phyloP scores from a whole-genome alignment of 2,888 invertebrate species.

The Anticlea derivata region DNA sequence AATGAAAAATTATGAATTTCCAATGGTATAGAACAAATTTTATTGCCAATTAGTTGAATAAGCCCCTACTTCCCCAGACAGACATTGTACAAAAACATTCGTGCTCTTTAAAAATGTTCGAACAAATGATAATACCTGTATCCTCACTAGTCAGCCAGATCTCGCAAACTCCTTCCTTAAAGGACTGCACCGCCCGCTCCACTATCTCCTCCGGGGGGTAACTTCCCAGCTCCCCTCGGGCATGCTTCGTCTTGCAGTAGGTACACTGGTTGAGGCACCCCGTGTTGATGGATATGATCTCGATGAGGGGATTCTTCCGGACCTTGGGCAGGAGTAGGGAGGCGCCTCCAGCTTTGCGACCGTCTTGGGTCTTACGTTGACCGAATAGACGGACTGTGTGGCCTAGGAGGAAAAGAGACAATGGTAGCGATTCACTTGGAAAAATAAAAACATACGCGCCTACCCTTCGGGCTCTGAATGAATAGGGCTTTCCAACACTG shows the following conservation, averaged over 20 bases:
- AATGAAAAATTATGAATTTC: too few species aligned
- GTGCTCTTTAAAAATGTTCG: too few species aligned
- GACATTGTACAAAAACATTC: too few species aligned
- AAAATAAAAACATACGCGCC: not conserved
- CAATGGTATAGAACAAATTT: too few species aligned
- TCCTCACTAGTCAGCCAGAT: constrained; percentile 99
- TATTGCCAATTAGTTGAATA: too few species aligned
- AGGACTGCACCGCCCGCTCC: constrained; percentile 92
- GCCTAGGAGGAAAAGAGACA: constrained; percentile 60
- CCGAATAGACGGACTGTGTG: constrained; percentile 89
- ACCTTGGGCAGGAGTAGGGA: constrained; percentile 95
- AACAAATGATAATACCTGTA: constrained; percentile 84
- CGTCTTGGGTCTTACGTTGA: constrained; percentile 91
- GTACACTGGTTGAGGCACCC: constrained; percentile 99
- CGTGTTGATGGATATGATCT: constrained; percentile 98
- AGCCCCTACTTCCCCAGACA: too few species aligned
- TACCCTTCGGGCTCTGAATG: too few species aligned
- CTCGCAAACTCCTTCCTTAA: constrained; percentile 96
- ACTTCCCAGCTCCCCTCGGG: constrained; percentile 97
- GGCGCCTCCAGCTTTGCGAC: constrained; percentile 94
- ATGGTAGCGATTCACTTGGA: too few species aligned
- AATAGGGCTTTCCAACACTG: too few species aligned
- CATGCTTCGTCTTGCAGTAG: constrained; percentile 99
- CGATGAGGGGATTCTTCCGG: constrained; percentile 96
- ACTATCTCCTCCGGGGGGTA: constrained; percentile 96